phyloP scores from a whole-genome alignment of 2,888 invertebrate species.

The Dynastes maya region DNA sequence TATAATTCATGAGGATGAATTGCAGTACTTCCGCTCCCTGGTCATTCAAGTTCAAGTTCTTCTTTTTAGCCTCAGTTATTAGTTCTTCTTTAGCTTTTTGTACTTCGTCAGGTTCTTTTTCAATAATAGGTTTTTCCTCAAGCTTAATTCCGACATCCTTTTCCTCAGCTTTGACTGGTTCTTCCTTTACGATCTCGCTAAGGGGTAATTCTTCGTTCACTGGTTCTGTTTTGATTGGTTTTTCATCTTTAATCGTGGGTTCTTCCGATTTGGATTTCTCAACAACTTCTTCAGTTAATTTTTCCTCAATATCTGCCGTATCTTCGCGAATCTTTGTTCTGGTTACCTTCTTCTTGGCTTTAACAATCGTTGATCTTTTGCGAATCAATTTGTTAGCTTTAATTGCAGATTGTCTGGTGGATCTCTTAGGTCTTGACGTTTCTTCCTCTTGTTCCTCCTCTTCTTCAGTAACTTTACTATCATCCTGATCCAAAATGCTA shows the following conservation, averaged over 20 bases:
- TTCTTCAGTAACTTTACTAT: neutral
- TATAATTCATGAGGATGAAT: slow-evolving; percentile 50
- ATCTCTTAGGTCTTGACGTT: slow-evolving; percentile 1
- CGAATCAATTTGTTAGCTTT: slow-evolving; percentile 22
- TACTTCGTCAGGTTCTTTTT: slow-evolving; percentile 47
- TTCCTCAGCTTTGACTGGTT: slow-evolving; percentile 14
- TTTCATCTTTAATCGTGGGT: too few relatives aligned
- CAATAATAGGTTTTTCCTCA: slow-evolving; percentile 30
- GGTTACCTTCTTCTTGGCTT: neutral
- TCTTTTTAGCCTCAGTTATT: slow-evolving; percentile 41
- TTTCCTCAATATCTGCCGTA: slow-evolving; percentile 20
- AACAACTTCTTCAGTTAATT: neutral
- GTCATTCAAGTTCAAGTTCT: slow-evolving; percentile 46
- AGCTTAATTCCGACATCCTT: slow-evolving; percentile 49
- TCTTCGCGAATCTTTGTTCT: slow-evolving; percentile 7
- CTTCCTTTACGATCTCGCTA: neutral
- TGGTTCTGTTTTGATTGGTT: too few relatives aligned
- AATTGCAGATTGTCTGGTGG: slow-evolving; percentile 13
- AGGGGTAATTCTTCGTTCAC: too few relatives aligned
- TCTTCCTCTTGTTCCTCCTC: slow-evolving; percentile 7
- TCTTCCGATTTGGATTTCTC: too few relatives aligned
- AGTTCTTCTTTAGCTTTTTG: slow-evolving; percentile 48
- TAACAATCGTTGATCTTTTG: slow-evolving; percentile 1
- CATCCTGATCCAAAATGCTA: neutral
- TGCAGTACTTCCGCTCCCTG: slow-evolving; percentile 44